Conservation (phyloP, 2,113 vertebrate species). For the Rhinichthys klamathensis region DNA sequence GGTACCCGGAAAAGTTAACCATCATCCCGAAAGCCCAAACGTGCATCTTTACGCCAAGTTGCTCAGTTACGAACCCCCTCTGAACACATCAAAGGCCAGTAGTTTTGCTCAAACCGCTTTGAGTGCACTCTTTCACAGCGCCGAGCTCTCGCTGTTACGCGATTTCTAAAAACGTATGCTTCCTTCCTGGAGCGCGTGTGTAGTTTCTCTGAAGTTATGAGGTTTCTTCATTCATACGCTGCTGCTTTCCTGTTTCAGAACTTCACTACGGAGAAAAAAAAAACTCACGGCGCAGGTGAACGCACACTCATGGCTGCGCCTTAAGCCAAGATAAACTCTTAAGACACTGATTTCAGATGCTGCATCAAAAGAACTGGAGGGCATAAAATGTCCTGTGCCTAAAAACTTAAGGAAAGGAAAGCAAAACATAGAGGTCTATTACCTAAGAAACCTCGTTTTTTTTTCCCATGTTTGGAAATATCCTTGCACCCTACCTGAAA, state of each 20-base stretch:
- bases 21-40: background rate
- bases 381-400: constrained; percentile 49
- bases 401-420: constrained; percentile 29
- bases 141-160: constrained; percentile 36
- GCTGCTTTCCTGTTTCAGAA: constrained; percentile 67
- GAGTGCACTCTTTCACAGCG: constrained; percentile 39
- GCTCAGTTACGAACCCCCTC: background rate
- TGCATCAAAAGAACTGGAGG: constrained; percentile 66
- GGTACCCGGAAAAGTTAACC: background rate
- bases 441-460: constrained; percentile 70
- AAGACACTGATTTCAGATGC: constrained; percentile 54
- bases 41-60: constrained; percentile 3
- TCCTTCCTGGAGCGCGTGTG: constrained; percentile 72
- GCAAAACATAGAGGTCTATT: constrained; percentile 58
- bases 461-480: constrained; percentile 61
- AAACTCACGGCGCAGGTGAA: constrained; percentile 37
- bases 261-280: constrained; percentile 43
- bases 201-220: constrained; percentile 66
- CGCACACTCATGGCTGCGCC: background rate
- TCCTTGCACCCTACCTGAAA: constrained; percentile 68
- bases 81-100: constrained; percentile 50
- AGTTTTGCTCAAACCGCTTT: background rate
- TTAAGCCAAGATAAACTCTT: constrained; percentile 58
- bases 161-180: constrained; percentile 62
- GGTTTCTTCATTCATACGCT: constrained; percentile 75